Base-by-base conservation (phyloP, 2,888 invertebrate species). In the Saturnia pavonia region DNA sequence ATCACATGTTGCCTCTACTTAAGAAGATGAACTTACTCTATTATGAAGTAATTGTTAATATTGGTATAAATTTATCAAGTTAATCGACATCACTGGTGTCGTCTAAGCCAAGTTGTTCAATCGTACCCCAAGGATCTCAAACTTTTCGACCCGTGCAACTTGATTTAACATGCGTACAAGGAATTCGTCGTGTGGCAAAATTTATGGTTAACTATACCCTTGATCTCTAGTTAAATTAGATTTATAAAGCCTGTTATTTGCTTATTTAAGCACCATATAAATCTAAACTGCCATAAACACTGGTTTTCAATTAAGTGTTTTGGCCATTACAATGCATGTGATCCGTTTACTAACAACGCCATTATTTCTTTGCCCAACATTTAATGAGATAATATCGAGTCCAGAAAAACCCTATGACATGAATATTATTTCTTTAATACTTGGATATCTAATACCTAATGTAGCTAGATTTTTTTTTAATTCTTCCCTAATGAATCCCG, bases 121-220 rank as follows among this genome's bases (percentile, higher is more conserved):
- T 68, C 34, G 68, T 54, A 54, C 68, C 54, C 68, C 40, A 16
- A 54, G 68, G 68, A 40, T 19, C n/a, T 54, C 12, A 34, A 68
- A 68, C 25, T 68, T 68, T 27, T 34, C 19, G 54, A 40, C 68
- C 68, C 68, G 34, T 34, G 68, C 54, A 68, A 68, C 51, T 51
- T 51, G 68, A 68, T 68, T 54, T 68, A 68, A 68, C 45, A 68
- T 54, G 68, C 54, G 40, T 54, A 68, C 68, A 68, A 68, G 54
- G 68, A 51, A 68, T 54, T 40, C 54, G 19, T 51, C 54, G 25
- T 54, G 40, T 68, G n/a, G 34, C 51, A 54, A 54, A 68, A 54
- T 68, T 54, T 40, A 68, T 34, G 43, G 68, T n/a, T 54, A n/a
- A 48, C 51, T 68, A 51, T 22, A 68, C 68, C 27, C 57, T 60